These are phyloP conservation scores for Eupithecia subumbrata DNA, from an alignment of 2,888 invertebrate species.

Conservation along the genomic window DNA sequence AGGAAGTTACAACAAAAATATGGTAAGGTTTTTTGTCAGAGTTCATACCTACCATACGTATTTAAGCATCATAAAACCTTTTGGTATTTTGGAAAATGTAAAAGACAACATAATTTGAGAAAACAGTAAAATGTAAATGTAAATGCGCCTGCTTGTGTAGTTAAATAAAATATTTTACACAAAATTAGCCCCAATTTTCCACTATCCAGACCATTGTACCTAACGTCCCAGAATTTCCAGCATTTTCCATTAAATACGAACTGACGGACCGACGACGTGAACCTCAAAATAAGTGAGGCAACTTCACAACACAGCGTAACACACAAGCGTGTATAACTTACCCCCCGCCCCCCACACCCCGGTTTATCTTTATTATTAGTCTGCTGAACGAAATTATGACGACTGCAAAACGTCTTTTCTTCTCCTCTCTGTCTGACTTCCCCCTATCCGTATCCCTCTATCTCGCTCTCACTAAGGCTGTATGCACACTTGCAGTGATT, in stretches of 20 bases:
- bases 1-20: not conserved
- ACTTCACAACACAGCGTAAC: conserved; percentile 42
- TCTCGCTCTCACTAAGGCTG: conserved; percentile 55
- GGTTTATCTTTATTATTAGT: conserved; percentile 84
- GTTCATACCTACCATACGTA: no score
- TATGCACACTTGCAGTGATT: conserved; percentile 74
- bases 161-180: not conserved
- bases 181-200: not conserved
- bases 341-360: conserved; percentile 52
- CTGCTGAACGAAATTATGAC: conserved; percentile 85
- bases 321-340: conserved; percentile 44
- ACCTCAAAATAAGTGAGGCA: conserved; percentile 46
- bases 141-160: not conserved
- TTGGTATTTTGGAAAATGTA: not conserved
- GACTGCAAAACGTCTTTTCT: conserved; percentile 79
- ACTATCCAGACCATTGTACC: not conserved
- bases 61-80: not conserved
- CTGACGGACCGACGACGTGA: conserved; percentile 33
- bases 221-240: not conserved
- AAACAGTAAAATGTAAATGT: not conserved
- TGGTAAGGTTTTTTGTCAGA: no score
- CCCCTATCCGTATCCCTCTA: conserved; percentile 25
- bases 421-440: conserved; percentile 54
- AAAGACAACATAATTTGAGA: not conserved
- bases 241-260: conserved; percentile 42